phyloP scores from a whole-genome alignment of 2,888 invertebrate genomes.

The Drosophila cognata region DNA sequence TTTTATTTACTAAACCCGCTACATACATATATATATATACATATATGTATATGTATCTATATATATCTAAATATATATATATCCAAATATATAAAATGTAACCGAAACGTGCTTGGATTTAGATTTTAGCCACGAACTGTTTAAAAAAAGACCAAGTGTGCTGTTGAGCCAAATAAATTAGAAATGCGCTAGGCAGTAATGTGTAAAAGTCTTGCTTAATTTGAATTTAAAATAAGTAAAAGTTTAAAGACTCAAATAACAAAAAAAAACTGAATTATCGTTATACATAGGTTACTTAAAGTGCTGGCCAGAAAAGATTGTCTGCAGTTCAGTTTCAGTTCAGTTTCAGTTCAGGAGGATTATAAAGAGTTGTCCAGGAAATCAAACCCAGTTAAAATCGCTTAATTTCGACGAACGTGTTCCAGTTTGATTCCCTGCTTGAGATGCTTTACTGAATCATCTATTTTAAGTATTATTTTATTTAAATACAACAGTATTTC shows the following conservation, averaged over 20 bases:
- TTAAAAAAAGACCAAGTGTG: background rate
- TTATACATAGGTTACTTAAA: too few species aligned
- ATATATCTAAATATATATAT: background rate
- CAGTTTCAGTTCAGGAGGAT: too few species aligned
- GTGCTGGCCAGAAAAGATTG: too few species aligned
- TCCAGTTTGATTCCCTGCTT: too few species aligned
- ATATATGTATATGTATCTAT: background rate
- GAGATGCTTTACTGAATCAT: too few species aligned
- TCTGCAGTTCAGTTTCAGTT: too few species aligned
- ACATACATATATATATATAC: slow-evolving; percentile 23
- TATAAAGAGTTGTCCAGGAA: too few species aligned
- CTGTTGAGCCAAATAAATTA: background rate
- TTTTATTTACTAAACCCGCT: slow-evolving; percentile 34
- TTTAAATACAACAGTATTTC: too few species aligned
- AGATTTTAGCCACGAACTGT: background rate
- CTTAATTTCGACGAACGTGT: too few species aligned
- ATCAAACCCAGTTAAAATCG: too few species aligned
- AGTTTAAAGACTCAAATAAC: background rate
- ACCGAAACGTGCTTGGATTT: slow-evolving; percentile 1
- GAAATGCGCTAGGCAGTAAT: background rate
- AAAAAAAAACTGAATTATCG: too few species aligned
- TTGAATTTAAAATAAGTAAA: background rate
- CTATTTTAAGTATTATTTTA: too few species aligned
- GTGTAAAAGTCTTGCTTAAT: background rate
- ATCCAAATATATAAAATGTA: background rate